Evolutionary conservation across 2,113 vertebrate species (phyloP), one percentile per base, ranked within the genome.

Genomic region (Chionis minor): DNA sequence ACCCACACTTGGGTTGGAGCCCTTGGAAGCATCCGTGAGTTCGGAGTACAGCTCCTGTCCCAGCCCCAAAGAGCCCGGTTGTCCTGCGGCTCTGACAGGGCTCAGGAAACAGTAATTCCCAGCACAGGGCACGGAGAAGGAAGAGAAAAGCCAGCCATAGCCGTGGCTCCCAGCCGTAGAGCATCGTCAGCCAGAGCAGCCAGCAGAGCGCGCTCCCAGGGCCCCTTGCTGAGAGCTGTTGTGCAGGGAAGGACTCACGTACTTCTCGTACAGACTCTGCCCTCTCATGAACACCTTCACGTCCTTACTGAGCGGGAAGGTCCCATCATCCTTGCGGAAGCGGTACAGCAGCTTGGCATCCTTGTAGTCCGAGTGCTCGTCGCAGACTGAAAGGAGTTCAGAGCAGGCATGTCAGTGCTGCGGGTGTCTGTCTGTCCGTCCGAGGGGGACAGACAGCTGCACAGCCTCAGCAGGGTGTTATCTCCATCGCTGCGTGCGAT

Each of bases 321-420:
- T 99, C 32, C 98, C 99, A 1, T 99, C 99, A 4, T 99, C 99
- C 94, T 99, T 98, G 59, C 98, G 98, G 95, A 99, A 99, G 78
- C 99, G 98, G 78, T 99, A 99, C 28, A 99, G 97, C 72, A 99
- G 97, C 92, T 99, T 99, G 91, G 98, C 98, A 10, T 99, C 99
- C 96, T 99, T 99, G 97, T 99, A 99, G 30, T 98, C 93, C 1
- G 95, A 94, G 95, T 98, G 98, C 91, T 99, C 98, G 8, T 99
- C 99, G 40, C 99, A 99, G 32, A 99, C 99, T 99, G 96, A 3
- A 91, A 51, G 44, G 65, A 15, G 61, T 40, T 30, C 14, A 67
- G 95, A 79, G 91, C 81, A 59, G 28, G 78, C 47, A 2, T 1
- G 6, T 94, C 75, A 96, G 85, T 3, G 16, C 69, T 22, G 44